These are phyloP conservation scores for Microdon myrmicae DNA, from an alignment of 2,888 invertebrate species.

Conservation along the genomic window DNA sequence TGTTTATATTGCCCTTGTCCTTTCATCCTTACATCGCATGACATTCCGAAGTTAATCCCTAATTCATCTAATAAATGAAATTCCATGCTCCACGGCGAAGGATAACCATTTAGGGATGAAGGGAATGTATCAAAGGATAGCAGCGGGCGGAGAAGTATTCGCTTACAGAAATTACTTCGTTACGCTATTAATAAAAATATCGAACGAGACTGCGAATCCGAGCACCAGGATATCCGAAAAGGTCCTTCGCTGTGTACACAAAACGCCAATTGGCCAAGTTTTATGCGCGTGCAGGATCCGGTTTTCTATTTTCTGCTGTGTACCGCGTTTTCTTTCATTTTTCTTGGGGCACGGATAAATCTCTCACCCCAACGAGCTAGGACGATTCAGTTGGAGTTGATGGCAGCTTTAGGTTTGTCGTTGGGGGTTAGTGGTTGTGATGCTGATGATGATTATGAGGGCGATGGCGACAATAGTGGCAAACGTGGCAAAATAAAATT, in stretches of 20 bases:
- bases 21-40: no score
- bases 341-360: constrained; percentile 43
- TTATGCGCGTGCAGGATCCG: constrained; percentile 50
- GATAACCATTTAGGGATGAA: constrained; percentile 6
- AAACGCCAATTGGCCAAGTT: constrained; percentile 48
- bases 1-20: no score
- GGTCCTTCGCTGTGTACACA: constrained; percentile 16
- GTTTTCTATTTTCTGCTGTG: no score
- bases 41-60: constrained; percentile 53
- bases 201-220: constrained; percentile 10
- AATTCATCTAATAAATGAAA: constrained; percentile 57
- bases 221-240: constrained; percentile 1
- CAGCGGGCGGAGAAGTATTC: constrained; percentile 51
- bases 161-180: constrained; percentile 55
- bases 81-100: constrained; percentile 47
- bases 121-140: no score
- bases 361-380: constrained; percentile 23
- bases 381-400: neutral
- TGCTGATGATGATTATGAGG: neutral
- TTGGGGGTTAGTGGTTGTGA: neutral
- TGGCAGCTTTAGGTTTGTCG: no score
- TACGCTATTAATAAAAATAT: constrained; percentile 54
- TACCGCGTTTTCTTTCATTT: constrained; percentile 40
- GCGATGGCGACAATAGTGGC: constrained; percentile 33
- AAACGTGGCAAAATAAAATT: constrained; percentile 54